These are phyloP conservation scores for Chrysomela aeneicollis DNA, from an alignment of 2,888 invertebrate genomes.

Conservation along the genomic window DNA sequence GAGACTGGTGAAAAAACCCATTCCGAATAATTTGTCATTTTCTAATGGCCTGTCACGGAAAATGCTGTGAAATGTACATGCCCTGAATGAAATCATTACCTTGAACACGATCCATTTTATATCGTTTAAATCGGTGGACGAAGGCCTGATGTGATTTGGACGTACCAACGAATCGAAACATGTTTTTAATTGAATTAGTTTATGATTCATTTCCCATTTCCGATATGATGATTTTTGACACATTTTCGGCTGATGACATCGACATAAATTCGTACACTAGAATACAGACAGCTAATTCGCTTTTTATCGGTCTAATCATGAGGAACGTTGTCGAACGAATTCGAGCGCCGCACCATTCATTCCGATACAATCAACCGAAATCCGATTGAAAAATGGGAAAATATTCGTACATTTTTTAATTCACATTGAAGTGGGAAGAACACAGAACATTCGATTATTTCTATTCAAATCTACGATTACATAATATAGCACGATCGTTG, in stretches of 20 bases:
- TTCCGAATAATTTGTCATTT: neutral
- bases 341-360: constrained; percentile 28
- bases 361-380: constrained; percentile 27
- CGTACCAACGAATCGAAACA: constrained; percentile 16
- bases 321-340: constrained; percentile 14
- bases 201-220: constrained; percentile 27
- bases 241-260: constrained; percentile 26
- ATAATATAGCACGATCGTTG: too few species aligned
- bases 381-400: neutral
- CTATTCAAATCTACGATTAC: neutral
- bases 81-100: neutral
- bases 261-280: neutral
- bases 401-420: neutral
- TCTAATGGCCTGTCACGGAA: neutral
- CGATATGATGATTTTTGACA: constrained; percentile 29
- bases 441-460: too few species aligned
- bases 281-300: constrained; percentile 24
- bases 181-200: constrained; percentile 28
- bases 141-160: neutral
- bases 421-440: too few species aligned
- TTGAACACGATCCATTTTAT: constrained; percentile 5
- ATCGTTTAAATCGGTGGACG: neutral
- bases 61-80: neutral
- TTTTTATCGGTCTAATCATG: constrained; percentile 30
- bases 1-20: neutral